A percentile compares a stretch with the other conserved stretches of the same genome.
Evolutionary conservation across 92 coral and sea anemone species (phyloP).

Genomic region (Scolanthus callimorphus): DNA sequence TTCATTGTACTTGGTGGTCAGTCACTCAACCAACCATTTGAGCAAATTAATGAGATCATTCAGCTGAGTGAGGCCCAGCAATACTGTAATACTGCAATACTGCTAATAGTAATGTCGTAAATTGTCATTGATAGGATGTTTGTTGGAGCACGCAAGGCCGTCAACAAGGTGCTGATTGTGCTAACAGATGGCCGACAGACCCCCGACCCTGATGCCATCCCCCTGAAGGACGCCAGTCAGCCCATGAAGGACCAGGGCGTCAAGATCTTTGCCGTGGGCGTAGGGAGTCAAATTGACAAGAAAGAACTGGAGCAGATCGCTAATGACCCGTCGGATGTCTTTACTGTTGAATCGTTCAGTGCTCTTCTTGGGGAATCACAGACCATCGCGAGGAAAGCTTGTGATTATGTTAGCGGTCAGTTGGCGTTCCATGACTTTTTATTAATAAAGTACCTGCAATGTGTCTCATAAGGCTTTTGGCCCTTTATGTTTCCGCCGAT

Average conservation of each 20-base stretch:
- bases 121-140: conserved; percentile 36
- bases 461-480: no score
- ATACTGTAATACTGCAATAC: no score
- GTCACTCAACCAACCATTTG: no score
- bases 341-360: conserved; percentile 57
- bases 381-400: conserved; percentile 61
- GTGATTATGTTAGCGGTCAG: conserved; percentile 41
- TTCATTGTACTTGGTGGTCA: no score
- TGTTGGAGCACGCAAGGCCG: conserved; percentile 26
- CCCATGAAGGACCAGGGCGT: conserved; percentile 69
- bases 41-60: no score
- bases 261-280: conserved; percentile 55
- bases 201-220: conserved; percentile 52
- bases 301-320: conserved; percentile 48
- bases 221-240: conserved; percentile 57
- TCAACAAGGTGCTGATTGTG: conserved; percentile 44
- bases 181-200: conserved; percentile 74
- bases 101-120: no score
- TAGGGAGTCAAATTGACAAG: conserved; percentile 38
- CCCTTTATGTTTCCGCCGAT: no score
- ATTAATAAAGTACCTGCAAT: no score
- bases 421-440: no score
- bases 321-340: conserved; percentile 48
- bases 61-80: no score
- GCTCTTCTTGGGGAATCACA: conserved; percentile 65